Conservation (phyloP, 2,888 invertebrate species). For the Diadegma fenestrale region DNA sequence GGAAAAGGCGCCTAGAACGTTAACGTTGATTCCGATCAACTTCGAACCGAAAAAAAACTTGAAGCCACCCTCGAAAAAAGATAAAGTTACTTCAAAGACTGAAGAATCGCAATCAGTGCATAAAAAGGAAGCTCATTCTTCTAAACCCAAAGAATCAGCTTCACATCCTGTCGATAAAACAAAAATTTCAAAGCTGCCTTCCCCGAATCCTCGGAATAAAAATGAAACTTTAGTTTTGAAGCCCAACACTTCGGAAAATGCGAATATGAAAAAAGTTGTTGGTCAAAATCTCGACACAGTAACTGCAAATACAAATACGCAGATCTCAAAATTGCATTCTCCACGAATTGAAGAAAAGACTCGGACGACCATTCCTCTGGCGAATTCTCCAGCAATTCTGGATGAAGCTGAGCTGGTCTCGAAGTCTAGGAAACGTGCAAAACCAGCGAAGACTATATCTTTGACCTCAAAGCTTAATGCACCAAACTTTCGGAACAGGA, state of each 20-base stretch:
- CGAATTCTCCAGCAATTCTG: neutral
- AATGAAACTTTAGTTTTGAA: neutral
- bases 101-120: neutral
- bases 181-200: neutral
- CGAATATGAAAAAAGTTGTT: neutral
- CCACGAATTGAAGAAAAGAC: neutral
- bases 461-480: neutral
- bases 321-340: neutral
- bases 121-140: neutral
- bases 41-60: neutral
- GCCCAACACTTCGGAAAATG: neutral
- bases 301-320: neutral
- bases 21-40: neutral
- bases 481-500: neutral
- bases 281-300: neutral
- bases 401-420: neutral
- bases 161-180: neutral
- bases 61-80: neutral
- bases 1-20: neutral
- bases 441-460: neutral
- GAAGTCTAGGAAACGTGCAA: neutral
- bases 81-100: neutral
- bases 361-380: neutral
- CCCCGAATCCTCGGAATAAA: conserved; percentile 6
- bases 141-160: neutral